phyloP scores from a whole-genome alignment of 1,140 invertebrate genomes.

The Meloidogyne chitwoodi region DNA sequence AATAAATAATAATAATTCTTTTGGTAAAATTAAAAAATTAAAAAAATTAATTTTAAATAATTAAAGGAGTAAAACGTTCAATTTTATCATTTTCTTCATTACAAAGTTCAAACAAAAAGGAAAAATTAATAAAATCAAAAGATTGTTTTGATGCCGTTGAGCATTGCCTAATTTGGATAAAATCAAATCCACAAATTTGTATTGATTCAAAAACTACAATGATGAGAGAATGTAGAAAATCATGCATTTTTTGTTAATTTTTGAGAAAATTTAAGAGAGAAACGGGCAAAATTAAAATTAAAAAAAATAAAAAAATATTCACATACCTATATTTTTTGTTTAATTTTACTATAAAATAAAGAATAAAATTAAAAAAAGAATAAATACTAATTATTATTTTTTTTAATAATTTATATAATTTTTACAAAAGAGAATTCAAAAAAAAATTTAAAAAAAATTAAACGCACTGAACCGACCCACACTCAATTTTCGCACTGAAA shows the following conservation, averaged over 20 bases:
- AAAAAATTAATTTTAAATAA: neutral
- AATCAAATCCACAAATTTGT: neutral
- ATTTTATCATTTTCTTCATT: neutral
- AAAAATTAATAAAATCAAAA: neutral
- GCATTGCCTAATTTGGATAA: neutral
- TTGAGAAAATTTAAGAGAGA: neutral
- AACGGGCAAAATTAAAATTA: neutral
- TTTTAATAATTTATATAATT: too few relatives aligned
- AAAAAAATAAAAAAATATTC: too few relatives aligned
- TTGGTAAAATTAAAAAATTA: neutral
- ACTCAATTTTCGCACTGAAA: too few relatives aligned
- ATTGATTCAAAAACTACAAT: slow-evolving; percentile 7
- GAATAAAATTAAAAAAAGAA: too few relatives aligned
- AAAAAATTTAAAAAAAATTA: too few relatives aligned
- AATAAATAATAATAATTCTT: neutral
- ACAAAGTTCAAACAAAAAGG: neutral
- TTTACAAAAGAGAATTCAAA: too few relatives aligned
- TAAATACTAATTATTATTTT: too few relatives aligned
- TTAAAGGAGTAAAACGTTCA: neutral
- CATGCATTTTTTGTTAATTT: slow-evolving; percentile 13
- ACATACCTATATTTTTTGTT: neutral
- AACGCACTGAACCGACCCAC: too few relatives aligned
- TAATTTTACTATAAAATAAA: too few relatives aligned
- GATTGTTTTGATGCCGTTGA: neutral
- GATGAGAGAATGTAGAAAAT: slow-evolving; percentile 9